Conservation (phyloP, 2,113 vertebrate genomes). For the Podiceps cristatus region DNA sequence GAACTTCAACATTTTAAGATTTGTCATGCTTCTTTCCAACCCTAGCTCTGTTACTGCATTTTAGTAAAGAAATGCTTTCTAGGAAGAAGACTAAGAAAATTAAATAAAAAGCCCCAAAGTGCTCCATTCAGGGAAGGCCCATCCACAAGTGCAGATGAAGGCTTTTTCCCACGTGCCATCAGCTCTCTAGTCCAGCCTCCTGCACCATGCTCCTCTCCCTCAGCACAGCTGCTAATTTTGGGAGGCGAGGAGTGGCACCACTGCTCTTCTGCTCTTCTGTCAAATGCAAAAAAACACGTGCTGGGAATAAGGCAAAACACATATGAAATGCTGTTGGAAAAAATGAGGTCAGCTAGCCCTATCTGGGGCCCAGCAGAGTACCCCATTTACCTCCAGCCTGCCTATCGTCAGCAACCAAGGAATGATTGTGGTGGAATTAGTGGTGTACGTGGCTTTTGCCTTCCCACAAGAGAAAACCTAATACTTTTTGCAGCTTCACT, state of each 20-base stretch:
- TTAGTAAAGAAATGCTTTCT: neutral
- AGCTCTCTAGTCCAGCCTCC: neutral
- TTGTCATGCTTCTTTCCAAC: neutral
- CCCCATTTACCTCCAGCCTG: neutral
- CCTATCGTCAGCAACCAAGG: neutral
- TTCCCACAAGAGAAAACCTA: slow-evolving; percentile 42
- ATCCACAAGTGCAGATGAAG: neutral
- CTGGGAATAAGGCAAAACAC: neutral
- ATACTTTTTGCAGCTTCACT: neutral
- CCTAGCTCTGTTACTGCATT: neutral
- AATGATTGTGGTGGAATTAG: neutral
- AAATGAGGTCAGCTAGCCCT: neutral
- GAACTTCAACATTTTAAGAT: neutral
- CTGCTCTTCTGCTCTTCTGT: neutral
- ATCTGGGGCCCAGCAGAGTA: neutral
- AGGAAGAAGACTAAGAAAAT: neutral
- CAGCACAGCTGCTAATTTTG: neutral
- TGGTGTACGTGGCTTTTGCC: neutral
- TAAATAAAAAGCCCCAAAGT: rapidly evolving
- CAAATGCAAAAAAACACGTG: neutral
- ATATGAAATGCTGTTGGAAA: neutral
- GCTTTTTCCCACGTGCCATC: neutral
- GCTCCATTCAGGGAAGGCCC: neutral
- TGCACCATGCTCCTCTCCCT: neutral
- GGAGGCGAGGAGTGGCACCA: neutral